Evolutionary conservation across 2,797 vertebrate genomes (phyloP).

Genomic region (Tarsius wallacei): DNA sequence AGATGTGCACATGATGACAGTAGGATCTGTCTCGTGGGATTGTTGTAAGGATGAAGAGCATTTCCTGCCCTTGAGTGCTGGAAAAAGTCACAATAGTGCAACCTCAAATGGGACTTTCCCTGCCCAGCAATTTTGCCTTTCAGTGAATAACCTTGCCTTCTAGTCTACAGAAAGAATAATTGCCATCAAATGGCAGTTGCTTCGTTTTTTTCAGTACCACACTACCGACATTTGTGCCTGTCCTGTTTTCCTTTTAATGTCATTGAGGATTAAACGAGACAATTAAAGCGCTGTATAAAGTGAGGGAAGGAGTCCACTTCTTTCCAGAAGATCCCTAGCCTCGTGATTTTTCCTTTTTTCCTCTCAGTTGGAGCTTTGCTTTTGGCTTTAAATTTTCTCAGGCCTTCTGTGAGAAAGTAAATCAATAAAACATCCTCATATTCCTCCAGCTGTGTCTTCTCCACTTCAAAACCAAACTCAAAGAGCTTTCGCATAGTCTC

Average conservation of each 20-base stretch:
- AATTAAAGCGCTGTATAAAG: not conserved
- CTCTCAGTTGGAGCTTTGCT: constrained; percentile 21
- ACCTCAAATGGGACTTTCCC: not conserved
- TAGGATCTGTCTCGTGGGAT: not conserved
- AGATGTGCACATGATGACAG: not conserved
- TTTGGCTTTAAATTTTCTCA: constrained; percentile 52
- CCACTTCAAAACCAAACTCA: constrained; percentile 36
- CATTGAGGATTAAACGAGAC: constrained; percentile 31
- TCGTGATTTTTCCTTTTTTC: constrained; percentile 13
- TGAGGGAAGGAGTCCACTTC: not conserved
- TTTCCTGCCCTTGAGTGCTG: constrained; percentile 15
- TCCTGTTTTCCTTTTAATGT: not conserved
- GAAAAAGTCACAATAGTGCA: not conserved
- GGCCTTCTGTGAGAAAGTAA: constrained; percentile 14
- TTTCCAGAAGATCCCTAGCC: not conserved
- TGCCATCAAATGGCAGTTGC: not conserved
- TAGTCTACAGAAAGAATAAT: not conserved
- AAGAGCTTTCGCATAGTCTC: not conserved
- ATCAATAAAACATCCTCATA: not conserved
- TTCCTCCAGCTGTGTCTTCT: constrained; percentile 14
- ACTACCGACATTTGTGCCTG: constrained; percentile 3
- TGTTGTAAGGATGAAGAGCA: constrained; percentile 22
- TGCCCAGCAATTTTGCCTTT: not conserved
- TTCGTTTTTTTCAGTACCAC: not conserved
- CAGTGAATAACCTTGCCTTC: not conserved